Evolutionary conservation across 1,140 invertebrate genomes (phyloP), one percentile per base, ranked within the genome.

Genomic region (Drosophila setifemur): DNA sequence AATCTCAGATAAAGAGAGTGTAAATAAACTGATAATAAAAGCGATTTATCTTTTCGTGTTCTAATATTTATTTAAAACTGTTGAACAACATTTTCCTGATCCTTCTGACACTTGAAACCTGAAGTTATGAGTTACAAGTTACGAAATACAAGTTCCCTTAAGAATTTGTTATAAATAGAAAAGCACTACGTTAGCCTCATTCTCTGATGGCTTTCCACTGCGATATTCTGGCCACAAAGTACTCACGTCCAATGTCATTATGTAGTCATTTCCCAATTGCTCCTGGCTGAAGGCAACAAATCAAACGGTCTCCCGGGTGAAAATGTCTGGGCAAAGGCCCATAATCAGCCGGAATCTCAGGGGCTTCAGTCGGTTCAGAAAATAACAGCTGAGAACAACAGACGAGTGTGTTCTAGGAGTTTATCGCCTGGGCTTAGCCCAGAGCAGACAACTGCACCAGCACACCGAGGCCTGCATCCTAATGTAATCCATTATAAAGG

Each of bases 401-500:
- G 26, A 26, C 54, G 54, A 67, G 45, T 50, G 66, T 35, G 49
- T 42, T 35, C 45, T 69, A 11, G 29, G 54, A 44, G 43, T 35
- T 72, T 60, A 72, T 68, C 48, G 43, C 47, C 28, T n/a, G 48
- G 47, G 19, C 50, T 37, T 43, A 50, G 52, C 7, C 70, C 52
- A 29, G 12, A 58, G 39, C 39, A 73, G 66, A 60, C 63, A 71
- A 45, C 37, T 67, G 60, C 71, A 77, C 42, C 81, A 50, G 33
- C 33, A 55, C 5, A 31, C 29, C n/a, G 33, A 63, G 35, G 50
- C 18, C 53, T 71, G 79, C 79, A 85, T 74, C 74, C 69, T 66
- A 74, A 74, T 73, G 73, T 73, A 69, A 82, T 83, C 74, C 78
- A 82, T 81, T 81, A 74, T 81, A 79, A 64, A 54, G 60, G 55